Conservation (phyloP, 2,888 invertebrate genomes). For the Lordiphosa andalusiaca region DNA sequence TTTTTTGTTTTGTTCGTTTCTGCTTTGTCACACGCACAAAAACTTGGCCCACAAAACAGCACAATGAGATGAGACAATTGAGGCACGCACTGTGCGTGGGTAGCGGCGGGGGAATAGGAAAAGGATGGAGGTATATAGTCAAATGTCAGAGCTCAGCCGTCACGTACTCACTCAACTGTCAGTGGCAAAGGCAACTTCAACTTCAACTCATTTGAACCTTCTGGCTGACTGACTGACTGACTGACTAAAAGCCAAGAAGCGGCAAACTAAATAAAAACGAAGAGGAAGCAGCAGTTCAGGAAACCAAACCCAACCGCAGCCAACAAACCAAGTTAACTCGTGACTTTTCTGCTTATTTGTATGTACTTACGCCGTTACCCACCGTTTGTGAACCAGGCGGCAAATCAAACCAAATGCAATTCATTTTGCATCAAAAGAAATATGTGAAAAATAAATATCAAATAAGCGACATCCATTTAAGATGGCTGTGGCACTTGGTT, state of each 20-base stretch:
- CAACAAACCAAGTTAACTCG: constrained; percentile 3
- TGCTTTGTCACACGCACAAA: constrained; percentile 36
- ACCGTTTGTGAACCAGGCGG: too few species aligned
- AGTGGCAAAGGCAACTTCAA: constrained; percentile 27
- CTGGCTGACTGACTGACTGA: constrained; percentile 12
- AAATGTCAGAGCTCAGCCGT: constrained; percentile 37
- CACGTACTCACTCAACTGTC: constrained; percentile 46
- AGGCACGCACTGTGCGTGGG: constrained; percentile 42
- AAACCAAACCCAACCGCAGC: constrained; percentile 4
- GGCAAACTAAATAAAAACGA: constrained; percentile 52
- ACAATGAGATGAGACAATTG: constrained; percentile 61
- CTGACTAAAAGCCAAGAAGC: constrained; percentile 40
- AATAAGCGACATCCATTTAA: too few species aligned
- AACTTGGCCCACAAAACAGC: constrained; percentile 30
- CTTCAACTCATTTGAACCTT: constrained; percentile 52
- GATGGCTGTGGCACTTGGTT: too few species aligned
- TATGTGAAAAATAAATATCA: too few species aligned
- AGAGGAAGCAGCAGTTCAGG: constrained; percentile 4
- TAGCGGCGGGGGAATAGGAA: constrained; percentile 1
- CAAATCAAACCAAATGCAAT: too few species aligned
- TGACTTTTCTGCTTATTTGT: neutral
- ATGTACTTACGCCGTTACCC: too few species aligned
- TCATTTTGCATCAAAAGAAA: too few species aligned
- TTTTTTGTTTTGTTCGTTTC: neutral
- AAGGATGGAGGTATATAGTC: constrained; percentile 8